A percentile compares a stretch with the other conserved stretches of the same genome.
Conservation (phyloP, 2,113 vertebrate genomes). For the Nothocercus nigrocapillus region DNA sequence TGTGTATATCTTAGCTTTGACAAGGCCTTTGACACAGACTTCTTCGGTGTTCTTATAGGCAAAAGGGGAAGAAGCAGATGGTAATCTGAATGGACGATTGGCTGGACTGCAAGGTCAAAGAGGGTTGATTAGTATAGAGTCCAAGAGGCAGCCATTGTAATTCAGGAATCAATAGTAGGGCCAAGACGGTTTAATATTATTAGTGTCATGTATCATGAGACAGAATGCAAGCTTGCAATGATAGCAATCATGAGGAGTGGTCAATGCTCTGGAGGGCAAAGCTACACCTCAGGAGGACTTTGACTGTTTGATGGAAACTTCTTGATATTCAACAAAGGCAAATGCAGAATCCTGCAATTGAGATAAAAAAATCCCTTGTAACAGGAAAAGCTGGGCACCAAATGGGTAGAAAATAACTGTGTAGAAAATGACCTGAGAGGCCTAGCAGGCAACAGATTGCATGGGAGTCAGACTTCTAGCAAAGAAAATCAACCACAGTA, state of each 20-base stretch:
- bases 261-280: background rate
- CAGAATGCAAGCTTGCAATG: background rate
- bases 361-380: background rate
- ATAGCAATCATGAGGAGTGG: background rate
- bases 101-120: background rate
- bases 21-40: background rate
- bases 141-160: background rate
- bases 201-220: background rate
- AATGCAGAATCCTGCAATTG: background rate
- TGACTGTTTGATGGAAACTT: background rate
- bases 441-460: background rate
- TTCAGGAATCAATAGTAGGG: background rate
- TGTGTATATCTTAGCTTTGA: background rate
- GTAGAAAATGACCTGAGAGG: background rate
- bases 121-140: background rate
- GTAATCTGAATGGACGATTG: background rate
- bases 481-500: background rate
- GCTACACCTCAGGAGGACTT: background rate
- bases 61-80: background rate
- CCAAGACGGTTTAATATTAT: background rate
- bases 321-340: background rate
- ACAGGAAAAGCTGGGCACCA: background rate
- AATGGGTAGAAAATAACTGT: background rate
- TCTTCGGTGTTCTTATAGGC: background rate
- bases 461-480: background rate